Evolutionary conservation across 2,113 vertebrate species (phyloP).

Genomic region (Lanius collurio): DNA sequence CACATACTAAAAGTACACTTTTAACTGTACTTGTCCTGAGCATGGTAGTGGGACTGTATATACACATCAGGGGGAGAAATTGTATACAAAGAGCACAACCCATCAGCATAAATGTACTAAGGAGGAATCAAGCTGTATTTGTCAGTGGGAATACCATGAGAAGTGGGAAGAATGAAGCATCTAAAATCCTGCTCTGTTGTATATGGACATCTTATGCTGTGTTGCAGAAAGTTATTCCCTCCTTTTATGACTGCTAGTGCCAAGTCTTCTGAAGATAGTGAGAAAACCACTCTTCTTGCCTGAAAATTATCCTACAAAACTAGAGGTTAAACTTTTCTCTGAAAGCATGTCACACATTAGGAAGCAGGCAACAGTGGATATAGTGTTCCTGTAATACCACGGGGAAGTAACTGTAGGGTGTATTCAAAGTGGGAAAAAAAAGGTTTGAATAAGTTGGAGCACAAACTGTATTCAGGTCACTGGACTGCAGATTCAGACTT

Average conservation of each 20-base stretch:
- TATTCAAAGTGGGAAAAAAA: background rate
- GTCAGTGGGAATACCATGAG: background rate
- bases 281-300: background rate
- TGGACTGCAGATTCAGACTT: background rate
- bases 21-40: background rate
- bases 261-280: background rate
- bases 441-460: background rate
- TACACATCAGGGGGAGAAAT: background rate
- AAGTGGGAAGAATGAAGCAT: background rate
- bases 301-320: background rate
- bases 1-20: background rate
- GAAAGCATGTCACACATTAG: background rate
- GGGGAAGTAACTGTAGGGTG: background rate
- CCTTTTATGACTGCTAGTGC: background rate
- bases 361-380: background rate
- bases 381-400: rapidly evolving
- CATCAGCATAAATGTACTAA: background rate
- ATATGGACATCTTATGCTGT: background rate
- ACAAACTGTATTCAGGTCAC: background rate
- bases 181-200: background rate
- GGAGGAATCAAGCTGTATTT: background rate
- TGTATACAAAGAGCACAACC: background rate
- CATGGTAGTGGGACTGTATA: background rate
- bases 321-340: background rate
- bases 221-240: background rate